Percentiles rank a stretch among this genome's conserved stretches.
Conservation (phyloP, 2,797 vertebrate species). For the Tragelaphus oryx region DNA sequence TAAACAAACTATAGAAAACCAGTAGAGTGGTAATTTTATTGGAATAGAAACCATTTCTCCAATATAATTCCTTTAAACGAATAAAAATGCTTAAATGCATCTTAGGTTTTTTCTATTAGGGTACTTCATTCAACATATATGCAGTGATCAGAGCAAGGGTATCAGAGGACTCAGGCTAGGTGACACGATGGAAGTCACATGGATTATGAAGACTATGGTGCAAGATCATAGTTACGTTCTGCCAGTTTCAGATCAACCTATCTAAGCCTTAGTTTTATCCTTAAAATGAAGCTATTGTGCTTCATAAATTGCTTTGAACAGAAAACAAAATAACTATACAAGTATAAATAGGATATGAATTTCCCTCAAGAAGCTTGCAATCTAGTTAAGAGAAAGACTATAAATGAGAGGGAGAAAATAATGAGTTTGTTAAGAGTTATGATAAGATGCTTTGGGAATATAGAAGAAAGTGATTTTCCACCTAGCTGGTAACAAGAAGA, state of each 20-base stretch:
- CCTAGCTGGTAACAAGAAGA: neutral
- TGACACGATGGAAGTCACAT: neutral
- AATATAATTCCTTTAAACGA: slow-evolving; percentile 34
- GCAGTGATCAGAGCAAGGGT: neutral
- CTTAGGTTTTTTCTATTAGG: neutral
- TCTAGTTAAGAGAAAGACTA: neutral
- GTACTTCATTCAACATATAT: neutral
- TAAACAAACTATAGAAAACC: neutral
- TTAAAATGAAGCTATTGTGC: neutral
- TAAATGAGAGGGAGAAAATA: neutral
- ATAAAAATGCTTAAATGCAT: neutral
- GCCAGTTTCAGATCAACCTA: neutral
- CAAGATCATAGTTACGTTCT: slow-evolving; percentile 7
- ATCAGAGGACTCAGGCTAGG: neutral
- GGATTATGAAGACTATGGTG: neutral
- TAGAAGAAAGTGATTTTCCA: neutral
- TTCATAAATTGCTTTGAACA: neutral
- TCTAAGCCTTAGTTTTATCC: neutral
- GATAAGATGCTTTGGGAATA: neutral
- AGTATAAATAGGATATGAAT: neutral
- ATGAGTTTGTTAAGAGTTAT: neutral
- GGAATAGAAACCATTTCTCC: neutral
- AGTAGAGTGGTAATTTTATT: neutral
- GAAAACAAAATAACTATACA: slow-evolving; percentile 7
- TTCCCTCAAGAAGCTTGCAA: neutral